Base-by-base conservation (phyloP, 2,797 vertebrate species). In the Gymnocypris eckloni region DNA sequence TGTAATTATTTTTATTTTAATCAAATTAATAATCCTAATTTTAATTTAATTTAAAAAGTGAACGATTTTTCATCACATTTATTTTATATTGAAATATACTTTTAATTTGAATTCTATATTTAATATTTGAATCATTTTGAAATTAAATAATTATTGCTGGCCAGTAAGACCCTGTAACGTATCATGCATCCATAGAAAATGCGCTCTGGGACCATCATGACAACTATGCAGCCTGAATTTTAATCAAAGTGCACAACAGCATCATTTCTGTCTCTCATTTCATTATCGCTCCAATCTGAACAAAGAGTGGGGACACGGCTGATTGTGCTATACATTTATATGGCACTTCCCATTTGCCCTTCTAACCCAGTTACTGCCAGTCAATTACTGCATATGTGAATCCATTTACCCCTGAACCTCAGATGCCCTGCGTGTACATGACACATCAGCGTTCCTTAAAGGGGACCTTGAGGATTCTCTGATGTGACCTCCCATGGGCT, bases 401-500 rank as follows among this genome's bases (percentile, higher is more conserved):
- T 52, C 84, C 72, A 77, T 83, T 86, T 84, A 83, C 73, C 77
- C 54, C 71, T 88, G 85, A 87, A 85, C 87, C 80, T 64, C 64
- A 75, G 81, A 75, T 76, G 73, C 70, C 87, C 72, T 66, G 37
- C 28, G 8, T 83, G 56, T 61, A 25, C 66, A 82, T n/a, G 66
- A 70, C 67, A 81, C 33, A 83, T 72, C 69, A 45, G 59, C 20
- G 39, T 71, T 69, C 54, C 25, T 52, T 45, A 39, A 72, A 61
- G 28, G 39, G 61, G 64, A 28, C 78, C 33, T 70, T 59, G 61
- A 82, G 77, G 71, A 41, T 70, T 71, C 61, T 64, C 77, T 76
- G 69, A 79, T 71, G 73, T 79, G 86, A 79, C 81, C 41, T 54
- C 76, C 76, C 78, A 71, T 43, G 72, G 79, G 75, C 84, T 79